These are phyloP conservation scores for Cydia splendana DNA, from an alignment of 1,140 invertebrate species.

Conservation along the genomic window DNA sequence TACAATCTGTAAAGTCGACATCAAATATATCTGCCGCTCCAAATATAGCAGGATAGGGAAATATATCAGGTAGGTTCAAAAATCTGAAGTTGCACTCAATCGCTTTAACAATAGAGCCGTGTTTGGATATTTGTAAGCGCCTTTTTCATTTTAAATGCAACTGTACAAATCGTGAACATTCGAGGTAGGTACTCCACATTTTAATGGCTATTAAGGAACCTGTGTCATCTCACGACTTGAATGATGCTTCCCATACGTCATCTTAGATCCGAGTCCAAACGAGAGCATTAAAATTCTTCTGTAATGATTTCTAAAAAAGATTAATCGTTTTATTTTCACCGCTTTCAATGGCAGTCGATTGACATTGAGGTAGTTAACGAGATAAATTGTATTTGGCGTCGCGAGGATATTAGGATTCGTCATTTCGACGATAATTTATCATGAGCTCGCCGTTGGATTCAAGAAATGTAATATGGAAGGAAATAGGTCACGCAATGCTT, in stretches of 20 bases:
- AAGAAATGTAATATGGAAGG: conserved; percentile 18
- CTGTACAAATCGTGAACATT: neutral
- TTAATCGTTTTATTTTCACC: conserved; percentile 30
- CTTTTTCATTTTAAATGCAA: neutral
- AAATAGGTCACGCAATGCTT: conserved; percentile 21
- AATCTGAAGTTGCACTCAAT: neutral
- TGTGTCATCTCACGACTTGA: conserved; percentile 28
- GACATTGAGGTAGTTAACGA: conserved; percentile 29
- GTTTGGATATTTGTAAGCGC: neutral
- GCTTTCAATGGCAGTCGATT: conserved; percentile 21
- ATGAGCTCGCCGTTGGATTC: conserved; percentile 2
- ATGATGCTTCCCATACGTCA: conserved; percentile 27
- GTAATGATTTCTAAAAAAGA: conserved; percentile 26
- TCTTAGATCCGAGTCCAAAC: conserved; percentile 26
- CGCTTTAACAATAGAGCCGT: neutral
- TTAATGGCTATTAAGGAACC: conserved; percentile 22
- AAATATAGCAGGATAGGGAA: neutral
- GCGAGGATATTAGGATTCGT: conserved; percentile 16
- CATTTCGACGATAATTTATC: conserved; percentile 25
- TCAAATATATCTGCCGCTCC: neutral
- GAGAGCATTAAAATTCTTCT: conserved; percentile 30
- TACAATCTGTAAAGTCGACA: neutral
- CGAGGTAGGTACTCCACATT: conserved; percentile 1
- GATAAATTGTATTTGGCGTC: conserved; percentile 19
- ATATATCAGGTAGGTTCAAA: neutral